Conservation (phyloP, 1,140 invertebrate genomes). For the Chironomus striatipennis region DNA sequence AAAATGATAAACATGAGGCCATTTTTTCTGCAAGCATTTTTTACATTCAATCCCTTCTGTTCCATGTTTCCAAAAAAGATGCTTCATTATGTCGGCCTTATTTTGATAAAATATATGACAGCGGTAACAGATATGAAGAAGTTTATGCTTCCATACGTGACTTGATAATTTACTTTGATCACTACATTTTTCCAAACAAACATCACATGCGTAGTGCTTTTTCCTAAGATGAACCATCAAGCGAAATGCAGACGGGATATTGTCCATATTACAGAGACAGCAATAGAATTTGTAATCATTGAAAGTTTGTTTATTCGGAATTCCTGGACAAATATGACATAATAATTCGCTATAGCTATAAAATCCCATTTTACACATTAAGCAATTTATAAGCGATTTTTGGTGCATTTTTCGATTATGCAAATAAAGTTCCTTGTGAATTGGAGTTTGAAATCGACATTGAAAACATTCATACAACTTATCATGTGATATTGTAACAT, state of each 20-base stretch:
- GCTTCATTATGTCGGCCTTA: conserved; percentile 76
- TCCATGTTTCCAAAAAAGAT: conserved; percentile 84
- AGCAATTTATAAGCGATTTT: conserved; percentile 66
- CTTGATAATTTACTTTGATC: conserved; percentile 64
- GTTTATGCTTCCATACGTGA: conserved; percentile 81
- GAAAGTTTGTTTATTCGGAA: conserved; percentile 50
- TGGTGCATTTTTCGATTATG: conserved; percentile 78
- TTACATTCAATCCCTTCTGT: conserved; percentile 78
- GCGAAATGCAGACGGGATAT: conserved; percentile 71
- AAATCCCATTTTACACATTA: conserved; percentile 78
- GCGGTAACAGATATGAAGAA: conserved; percentile 74
- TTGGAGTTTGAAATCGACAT: conserved; percentile 61
- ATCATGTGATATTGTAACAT: conserved; percentile 34
- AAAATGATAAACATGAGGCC: conserved; percentile 84
- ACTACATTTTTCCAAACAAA: conserved; percentile 69
- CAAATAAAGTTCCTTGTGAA: conserved; percentile 73
- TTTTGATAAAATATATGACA: conserved; percentile 77
- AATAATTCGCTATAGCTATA: conserved; percentile 76
- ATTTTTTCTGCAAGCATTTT: conserved; percentile 76
- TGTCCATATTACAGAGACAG: conserved; percentile 61
- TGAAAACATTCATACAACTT: conserved; percentile 74
- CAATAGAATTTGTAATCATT: conserved; percentile 52
- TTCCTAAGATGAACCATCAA: conserved; percentile 78
- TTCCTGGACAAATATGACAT: conserved; percentile 73
- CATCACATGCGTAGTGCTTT: conserved; percentile 72